Evolutionary conservation across 2,888 invertebrate genomes (phyloP).

Genomic region (Monochamus alternatus): DNA sequence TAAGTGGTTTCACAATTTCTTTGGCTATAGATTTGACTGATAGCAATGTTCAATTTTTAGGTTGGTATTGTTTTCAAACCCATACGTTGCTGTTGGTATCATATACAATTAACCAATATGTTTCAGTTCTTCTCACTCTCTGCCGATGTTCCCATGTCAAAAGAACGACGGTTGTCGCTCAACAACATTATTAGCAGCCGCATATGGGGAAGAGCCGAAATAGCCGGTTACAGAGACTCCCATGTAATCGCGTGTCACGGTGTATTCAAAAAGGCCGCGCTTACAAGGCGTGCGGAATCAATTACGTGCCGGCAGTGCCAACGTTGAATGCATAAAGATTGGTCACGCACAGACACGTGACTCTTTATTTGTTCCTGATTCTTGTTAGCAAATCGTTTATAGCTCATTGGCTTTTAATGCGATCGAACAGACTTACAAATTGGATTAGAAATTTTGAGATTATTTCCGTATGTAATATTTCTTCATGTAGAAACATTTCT

Average conservation of each 20-base stretch:
- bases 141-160: constrained; percentile 33
- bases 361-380: constrained; percentile 56
- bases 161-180: constrained; percentile 31
- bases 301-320: constrained; percentile 64
- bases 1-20: too few species aligned
- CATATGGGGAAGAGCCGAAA: constrained; percentile 31
- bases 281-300: constrained; percentile 68
- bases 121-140: background rate
- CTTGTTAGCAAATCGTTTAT: constrained; percentile 56
- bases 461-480: background rate
- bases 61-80: too few species aligned
- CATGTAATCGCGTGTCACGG: constrained; percentile 69
- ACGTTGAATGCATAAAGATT: constrained; percentile 68
- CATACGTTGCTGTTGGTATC: background rate
- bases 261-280: constrained; percentile 66
- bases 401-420: constrained; percentile 55
- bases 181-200: constrained; percentile 37
- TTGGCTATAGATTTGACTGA: too few species aligned
- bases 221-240: constrained; percentile 57
- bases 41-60: too few species aligned
- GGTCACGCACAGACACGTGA: constrained; percentile 77
- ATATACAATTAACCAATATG: constrained; percentile 8
- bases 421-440: constrained; percentile 34
- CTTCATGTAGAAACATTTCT: background rate
- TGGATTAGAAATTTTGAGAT: background rate